These are phyloP conservation scores for Mythimna vitellina DNA, from an alignment of 2,888 invertebrate genomes.

Conservation along the genomic window DNA sequence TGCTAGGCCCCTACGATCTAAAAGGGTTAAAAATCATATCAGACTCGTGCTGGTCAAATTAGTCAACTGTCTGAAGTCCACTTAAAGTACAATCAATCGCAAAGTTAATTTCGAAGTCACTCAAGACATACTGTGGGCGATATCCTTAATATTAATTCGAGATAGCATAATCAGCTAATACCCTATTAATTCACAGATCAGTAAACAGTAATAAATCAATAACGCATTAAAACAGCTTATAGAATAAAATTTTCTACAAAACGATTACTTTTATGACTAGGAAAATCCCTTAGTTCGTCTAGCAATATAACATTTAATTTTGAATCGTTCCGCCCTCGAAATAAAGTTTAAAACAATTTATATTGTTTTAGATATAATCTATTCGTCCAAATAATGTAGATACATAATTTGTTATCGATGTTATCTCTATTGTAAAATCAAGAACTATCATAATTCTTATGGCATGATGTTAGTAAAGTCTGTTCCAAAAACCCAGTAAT, in stretches of 20 bases:
- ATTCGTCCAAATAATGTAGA: neutral
- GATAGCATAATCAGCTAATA: constrained; percentile 40
- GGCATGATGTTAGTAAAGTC: neutral
- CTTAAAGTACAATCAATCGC: neutral
- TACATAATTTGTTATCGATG: constrained; percentile 21
- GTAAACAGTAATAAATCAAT: constrained; percentile 46
- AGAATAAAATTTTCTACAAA: constrained; percentile 26
- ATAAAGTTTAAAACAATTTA: constrained; percentile 12
- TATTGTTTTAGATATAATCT: constrained; percentile 11
- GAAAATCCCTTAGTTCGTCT: constrained; percentile 16
- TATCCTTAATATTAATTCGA: constrained; percentile 17
- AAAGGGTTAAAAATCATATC: too few relatives aligned
- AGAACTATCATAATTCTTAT: constrained; percentile 25
- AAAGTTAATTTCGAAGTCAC: constrained; percentile 25
- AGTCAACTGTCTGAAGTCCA: neutral
- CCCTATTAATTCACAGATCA: constrained; percentile 40
- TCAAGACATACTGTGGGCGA: constrained; percentile 21
- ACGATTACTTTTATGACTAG: constrained; percentile 22
- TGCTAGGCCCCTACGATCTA: too few relatives aligned
- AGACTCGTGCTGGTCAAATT: too few relatives aligned
- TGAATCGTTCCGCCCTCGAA: accelerated
- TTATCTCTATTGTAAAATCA: constrained; percentile 48
- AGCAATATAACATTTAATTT: neutral
- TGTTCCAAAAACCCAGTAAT: constrained; percentile 35
- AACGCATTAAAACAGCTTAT: constrained; percentile 10